Base-by-base conservation (phyloP, 1,140 invertebrate species). In the Zaprionus taronus region DNA sequence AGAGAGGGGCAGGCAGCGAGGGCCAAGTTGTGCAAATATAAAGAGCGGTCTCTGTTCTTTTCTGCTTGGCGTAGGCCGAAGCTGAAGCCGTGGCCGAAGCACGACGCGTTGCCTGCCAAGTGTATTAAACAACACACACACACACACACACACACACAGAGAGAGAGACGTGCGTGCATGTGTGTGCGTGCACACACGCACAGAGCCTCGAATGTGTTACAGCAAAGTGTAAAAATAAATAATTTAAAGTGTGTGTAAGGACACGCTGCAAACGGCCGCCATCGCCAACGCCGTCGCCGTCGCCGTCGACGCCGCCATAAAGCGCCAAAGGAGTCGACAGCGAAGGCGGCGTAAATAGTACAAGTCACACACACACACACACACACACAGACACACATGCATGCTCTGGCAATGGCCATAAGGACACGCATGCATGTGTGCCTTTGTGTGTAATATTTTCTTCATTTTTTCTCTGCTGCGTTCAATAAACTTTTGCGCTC, bases 191-290 rank as follows among this genome's bases (percentile, higher is more conserved):
- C 26, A 22, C 66, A 61, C 58, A 71, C 64, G 44, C 62, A 47
- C 17, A 62, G 41, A 68, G 57, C 79, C 75, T 81, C 79, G 81
- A 81, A 90, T 90, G 84, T 89, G 81, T 89, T 84, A 89, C 84
- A 90, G 84, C 84, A 81, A 89, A 89, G 84, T 89, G 84, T 89
- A 89, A 89, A 89, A 89, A 89, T 89, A 89, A 89, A 89, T 89
- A 89, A 89, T 89, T 89, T 89, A 89, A 89, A 89, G 85, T 89
- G 84, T 90, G 84, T 90, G 85, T 89, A 89, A 89, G 84, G 85
- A 89, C 84, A 89, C 79, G 81, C 85, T 83, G 85, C 84, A 80
- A 87, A 81, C 73, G 83, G 74, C 63, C 57, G 74, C 47, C 62
- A 31, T 60, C 31, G 51, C 58, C 65, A 55, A 66, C 61, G 79